Conservation (phyloP, 2,797 vertebrate genomes). For the Geotrypetes seraphini region DNA sequence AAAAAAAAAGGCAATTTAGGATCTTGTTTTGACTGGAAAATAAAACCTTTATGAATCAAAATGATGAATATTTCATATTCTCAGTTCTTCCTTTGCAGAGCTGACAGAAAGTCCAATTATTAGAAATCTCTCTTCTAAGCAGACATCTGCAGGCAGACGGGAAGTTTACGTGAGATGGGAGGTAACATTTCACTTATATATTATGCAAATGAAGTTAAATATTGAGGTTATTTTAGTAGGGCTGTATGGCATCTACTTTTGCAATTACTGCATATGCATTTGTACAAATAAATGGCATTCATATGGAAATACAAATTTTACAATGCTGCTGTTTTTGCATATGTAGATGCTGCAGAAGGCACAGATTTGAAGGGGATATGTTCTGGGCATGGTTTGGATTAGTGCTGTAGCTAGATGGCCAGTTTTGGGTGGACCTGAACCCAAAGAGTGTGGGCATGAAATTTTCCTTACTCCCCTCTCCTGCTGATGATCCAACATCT, state of each 20-base stretch:
- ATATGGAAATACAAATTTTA: too few species aligned
- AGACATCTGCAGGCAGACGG: slow-evolving; percentile 33
- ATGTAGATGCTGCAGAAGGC: too few species aligned
- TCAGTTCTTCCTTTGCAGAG: slow-evolving; percentile 41
- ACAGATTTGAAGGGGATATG: too few species aligned
- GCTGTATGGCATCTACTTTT: neutral
- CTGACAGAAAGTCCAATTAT: slow-evolving; percentile 44
- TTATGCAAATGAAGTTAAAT: neutral
- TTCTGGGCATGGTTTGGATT: too few species aligned
- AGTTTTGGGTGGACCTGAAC: too few species aligned
- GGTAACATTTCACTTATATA: slow-evolving; percentile 37
- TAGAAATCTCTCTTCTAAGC: slow-evolving; percentile 11
- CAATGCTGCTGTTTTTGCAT: too few species aligned
- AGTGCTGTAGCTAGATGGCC: too few species aligned
- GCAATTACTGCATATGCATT: too few species aligned
- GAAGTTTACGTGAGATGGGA: slow-evolving; percentile 54
- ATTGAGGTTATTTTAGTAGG: neutral
- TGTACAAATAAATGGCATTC: too few species aligned
- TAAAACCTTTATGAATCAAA: neutral
- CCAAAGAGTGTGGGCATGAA: too few species aligned
- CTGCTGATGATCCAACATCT: too few species aligned
- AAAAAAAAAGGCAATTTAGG: neutral
- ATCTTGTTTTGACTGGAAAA: neutral
- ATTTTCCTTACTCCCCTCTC: too few species aligned
- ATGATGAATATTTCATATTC: neutral